Percentiles rank a stretch among this genome's conserved stretches.
These are phyloP conservation scores for Caranx ignobilis DNA, from an alignment of 2,113 vertebrate genomes.

Conservation along the genomic window DNA sequence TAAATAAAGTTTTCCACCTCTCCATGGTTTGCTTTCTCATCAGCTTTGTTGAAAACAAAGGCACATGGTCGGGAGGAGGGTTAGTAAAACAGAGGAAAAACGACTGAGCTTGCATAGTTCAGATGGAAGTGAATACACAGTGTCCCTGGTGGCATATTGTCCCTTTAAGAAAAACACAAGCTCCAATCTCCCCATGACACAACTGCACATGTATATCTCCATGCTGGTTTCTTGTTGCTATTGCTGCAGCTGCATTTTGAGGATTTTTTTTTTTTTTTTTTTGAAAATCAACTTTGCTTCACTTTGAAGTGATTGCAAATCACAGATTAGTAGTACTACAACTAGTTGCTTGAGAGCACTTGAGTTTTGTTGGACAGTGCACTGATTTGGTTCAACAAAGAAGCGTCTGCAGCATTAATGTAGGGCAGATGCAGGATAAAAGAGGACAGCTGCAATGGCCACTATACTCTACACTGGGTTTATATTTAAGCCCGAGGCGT, in stretches of 20 bases:
- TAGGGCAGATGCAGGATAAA: conserved; percentile 33
- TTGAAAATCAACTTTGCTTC: conserved; percentile 23
- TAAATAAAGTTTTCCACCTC: too few relatives aligned
- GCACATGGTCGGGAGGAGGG: too few relatives aligned
- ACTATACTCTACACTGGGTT: conserved; percentile 41
- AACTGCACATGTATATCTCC: background rate
- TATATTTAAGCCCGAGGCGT: conserved; percentile 43
- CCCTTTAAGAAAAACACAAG: too few relatives aligned
- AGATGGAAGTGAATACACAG: background rate
- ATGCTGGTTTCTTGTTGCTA: background rate
- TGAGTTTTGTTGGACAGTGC: conserved; percentile 23
- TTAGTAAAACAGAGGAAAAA: too few relatives aligned
- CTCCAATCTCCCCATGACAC: background rate
- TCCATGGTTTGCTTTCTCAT: too few relatives aligned
- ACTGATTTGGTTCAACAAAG: conserved; percentile 30
- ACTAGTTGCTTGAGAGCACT: conserved; percentile 8
- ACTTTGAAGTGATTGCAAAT: conserved; percentile 33
- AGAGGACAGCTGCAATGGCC: conserved; percentile 24
- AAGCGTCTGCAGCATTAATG: conserved; percentile 8
- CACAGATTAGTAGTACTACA: background rate
- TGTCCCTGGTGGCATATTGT: background rate
- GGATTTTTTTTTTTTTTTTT: background rate
- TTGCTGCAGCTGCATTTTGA: background rate
- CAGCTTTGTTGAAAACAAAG: too few relatives aligned
- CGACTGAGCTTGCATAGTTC: too few relatives aligned